Evolutionary conservation across 2,113 vertebrate species (phyloP).

Genomic region (Capricornis sumatraensis): DNA sequence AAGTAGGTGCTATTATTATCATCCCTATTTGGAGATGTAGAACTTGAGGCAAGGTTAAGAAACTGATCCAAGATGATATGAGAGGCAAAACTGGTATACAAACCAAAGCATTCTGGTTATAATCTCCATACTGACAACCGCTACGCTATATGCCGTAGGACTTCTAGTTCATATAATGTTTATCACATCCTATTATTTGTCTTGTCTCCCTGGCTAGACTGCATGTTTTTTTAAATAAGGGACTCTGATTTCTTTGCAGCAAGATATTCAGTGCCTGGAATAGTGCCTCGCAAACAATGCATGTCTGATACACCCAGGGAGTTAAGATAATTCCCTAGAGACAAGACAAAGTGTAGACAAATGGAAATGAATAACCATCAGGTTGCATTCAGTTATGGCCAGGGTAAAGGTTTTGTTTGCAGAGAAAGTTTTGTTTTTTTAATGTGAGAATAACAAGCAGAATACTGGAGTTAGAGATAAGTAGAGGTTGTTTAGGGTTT

Average conservation of each 20-base stretch:
- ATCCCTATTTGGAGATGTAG: not conserved
- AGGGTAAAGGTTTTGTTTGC: not conserved
- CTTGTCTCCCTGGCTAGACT: not conserved
- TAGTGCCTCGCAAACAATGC: not conserved
- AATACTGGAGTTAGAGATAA: not conserved
- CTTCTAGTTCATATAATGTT: not conserved
- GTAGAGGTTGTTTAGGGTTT: not conserved
- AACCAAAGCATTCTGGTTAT: not conserved
- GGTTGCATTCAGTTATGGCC: not conserved
- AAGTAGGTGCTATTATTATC: not conserved
- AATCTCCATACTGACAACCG: not conserved
- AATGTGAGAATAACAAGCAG: conserved; percentile 8
- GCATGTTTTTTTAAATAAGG: not conserved
- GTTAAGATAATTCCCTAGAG: not conserved
- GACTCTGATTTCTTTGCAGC: not conserved
- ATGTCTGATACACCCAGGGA: not conserved
- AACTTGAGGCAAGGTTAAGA: conserved; percentile 2
- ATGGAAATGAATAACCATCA: not conserved
- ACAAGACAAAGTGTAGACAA: not conserved
- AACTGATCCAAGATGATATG: not conserved
- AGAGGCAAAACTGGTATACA: not conserved
- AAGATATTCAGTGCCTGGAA: not conserved
- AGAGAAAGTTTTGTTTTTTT: not conserved
- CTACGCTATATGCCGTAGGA: not conserved
- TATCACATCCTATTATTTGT: not conserved